Percentiles rank a stretch among this genome's conserved stretches.
phyloP scores from a whole-genome alignment of 1,140 invertebrate species.

The Leptonema lineaticorne region DNA sequence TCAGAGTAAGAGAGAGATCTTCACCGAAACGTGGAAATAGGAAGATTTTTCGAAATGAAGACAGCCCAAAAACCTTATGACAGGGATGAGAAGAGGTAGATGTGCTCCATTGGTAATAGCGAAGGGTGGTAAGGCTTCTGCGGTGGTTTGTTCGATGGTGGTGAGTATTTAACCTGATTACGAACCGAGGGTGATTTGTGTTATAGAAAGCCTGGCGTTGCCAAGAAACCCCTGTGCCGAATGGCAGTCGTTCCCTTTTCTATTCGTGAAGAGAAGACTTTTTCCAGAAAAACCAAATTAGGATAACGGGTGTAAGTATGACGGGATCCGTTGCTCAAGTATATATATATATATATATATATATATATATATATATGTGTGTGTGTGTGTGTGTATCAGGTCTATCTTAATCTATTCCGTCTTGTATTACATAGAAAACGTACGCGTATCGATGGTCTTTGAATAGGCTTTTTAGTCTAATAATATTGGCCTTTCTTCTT shows the following conservation, averaged over 20 bases:
- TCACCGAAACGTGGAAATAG: too few species aligned
- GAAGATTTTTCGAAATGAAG: too few species aligned
- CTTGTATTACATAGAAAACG: too few species aligned
- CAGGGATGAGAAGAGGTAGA: background rate
- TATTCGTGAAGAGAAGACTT: conserved; percentile 33
- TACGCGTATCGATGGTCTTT: conserved; percentile 33
- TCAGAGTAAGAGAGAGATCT: background rate
- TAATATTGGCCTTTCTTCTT: conserved; percentile 14
- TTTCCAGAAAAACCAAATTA: conserved; percentile 38
- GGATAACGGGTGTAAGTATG: conserved; percentile 39
- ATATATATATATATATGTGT: too few species aligned
- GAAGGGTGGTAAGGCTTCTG: too few species aligned
- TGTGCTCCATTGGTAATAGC: background rate
- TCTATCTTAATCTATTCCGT: background rate
- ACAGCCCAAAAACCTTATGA: too few species aligned
- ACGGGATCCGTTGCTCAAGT: background rate
- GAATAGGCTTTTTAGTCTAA: conserved; percentile 27
- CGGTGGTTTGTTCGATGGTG: too few species aligned
- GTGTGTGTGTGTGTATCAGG: too few species aligned
- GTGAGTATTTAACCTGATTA: conserved; percentile 41
- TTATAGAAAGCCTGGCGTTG: conserved; percentile 35
- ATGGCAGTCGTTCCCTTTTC: conserved; percentile 25
- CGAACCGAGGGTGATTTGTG: conserved; percentile 37
- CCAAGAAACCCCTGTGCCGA: conserved; percentile 37
- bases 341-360: too few species aligned